Conservation (phyloP, 2,888 invertebrate genomes). For the Drosophila crucigera region DNA sequence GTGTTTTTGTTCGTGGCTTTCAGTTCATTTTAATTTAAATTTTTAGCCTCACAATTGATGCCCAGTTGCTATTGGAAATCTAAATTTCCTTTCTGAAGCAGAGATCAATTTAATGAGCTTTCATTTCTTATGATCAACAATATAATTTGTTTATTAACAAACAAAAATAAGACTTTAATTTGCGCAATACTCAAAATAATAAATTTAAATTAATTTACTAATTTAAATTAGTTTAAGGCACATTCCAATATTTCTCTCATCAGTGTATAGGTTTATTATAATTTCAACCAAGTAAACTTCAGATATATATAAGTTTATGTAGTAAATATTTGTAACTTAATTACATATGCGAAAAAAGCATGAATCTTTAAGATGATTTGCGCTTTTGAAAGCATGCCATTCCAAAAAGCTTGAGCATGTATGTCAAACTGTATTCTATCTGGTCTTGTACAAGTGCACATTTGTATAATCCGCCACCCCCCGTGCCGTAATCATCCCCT, state of each 20-base stretch:
- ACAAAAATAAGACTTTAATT: background rate
- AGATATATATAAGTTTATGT: background rate
- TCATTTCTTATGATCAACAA: background rate
- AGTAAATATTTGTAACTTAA: background rate
- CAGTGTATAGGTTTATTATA: background rate
- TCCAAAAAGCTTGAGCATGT: background rate
- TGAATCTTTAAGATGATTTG: background rate
- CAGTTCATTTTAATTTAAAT: conserved; percentile 45
- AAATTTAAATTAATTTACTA: background rate
- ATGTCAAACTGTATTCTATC: conserved; percentile 4
- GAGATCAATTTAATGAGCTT: conserved; percentile 15
- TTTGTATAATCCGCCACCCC: conserved; percentile 17
- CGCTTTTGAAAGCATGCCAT: background rate
- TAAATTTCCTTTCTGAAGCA: background rate
- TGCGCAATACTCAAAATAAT: background rate
- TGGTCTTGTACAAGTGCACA: background rate
- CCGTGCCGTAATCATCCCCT: background rate
- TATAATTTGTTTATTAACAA: background rate
- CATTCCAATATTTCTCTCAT: background rate
- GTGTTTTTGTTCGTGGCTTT: conserved; percentile 6
- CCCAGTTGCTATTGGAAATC: background rate
- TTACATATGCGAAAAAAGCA: background rate
- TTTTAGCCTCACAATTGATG: conserved; percentile 19
- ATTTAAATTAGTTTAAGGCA: background rate
- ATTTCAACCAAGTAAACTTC: too few species aligned